These are phyloP conservation scores for Myotis yumanensis DNA, from an alignment of 2,113 vertebrate species.

Conservation along the genomic window DNA sequence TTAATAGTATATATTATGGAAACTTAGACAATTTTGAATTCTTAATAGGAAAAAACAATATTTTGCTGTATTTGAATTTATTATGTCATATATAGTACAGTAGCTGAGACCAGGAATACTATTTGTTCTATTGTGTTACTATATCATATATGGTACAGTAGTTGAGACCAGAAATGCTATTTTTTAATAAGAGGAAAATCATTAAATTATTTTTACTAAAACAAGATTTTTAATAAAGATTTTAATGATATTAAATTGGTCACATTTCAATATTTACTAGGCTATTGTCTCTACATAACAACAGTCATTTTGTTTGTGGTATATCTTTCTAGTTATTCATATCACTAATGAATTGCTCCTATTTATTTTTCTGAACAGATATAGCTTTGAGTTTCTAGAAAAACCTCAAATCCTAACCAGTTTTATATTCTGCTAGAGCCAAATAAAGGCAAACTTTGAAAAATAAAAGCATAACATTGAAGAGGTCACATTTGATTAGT, in stretches of 20 bases:
- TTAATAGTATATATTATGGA: not conserved
- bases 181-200: not conserved
- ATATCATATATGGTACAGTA: not conserved
- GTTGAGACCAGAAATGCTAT: not conserved
- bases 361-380: not conserved
- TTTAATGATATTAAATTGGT: not conserved
- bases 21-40: not conserved
- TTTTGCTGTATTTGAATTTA: not conserved
- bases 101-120: not conserved
- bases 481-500: slow-evolving; percentile 41
- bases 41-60: not conserved
- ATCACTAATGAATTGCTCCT: not conserved
- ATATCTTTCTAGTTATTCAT: not conserved
- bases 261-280: not conserved
- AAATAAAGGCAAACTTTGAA: slow-evolving; percentile 34
- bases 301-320: not conserved
- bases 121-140: not conserved
- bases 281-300: not conserved
- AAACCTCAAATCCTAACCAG: not conserved
- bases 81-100: not conserved
- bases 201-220: not conserved
- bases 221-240: not conserved
- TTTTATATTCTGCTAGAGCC: not conserved
- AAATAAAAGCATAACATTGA: not conserved
- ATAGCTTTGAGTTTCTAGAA: not conserved